Base-by-base conservation (phyloP, 2,113 vertebrate genomes). In the Myanophis thanlyinensis region DNA sequence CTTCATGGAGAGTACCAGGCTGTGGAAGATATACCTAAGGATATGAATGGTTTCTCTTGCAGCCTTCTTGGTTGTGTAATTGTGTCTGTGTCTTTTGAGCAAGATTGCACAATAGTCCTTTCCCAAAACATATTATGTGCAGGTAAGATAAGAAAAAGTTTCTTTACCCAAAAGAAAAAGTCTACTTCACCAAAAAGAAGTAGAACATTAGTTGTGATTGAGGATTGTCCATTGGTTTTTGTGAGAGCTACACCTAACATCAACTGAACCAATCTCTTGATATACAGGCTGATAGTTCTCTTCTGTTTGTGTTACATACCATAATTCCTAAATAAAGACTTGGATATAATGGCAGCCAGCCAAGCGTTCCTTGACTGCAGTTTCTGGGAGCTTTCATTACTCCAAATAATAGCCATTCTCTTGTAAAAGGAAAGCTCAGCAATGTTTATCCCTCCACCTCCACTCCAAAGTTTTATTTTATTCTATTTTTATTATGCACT, bases 401-500 rank as follows among this genome's bases (percentile, higher is more conserved):
- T 54, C 27, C 85, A 80, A 90, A 90, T 62, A 44, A 87, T 46
- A 22, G 25, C 23, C 12, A 59, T 93, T 89, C 84, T 90, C 89
- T 92, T 62, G 80, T 3, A 52, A 95, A 95, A 95, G 93, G 94
- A 96, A 95, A 93, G 93, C 94, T 93, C 94, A 54, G 3, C 25
- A 91, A 56, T 93, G 94, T 95, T 93, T 95, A 96, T 91, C 4
- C 96, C 35, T 40, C 73, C 73, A 80, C 35, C 73, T 67, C 62
- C 30, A 67, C 62, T 97, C 97, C 96, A 96, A 49, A 35, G 15
- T 88, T 88, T 35, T 52, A 52, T 18, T 51, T n/a, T 88, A 35
- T 49, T 49, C 6, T 88, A n/a, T 53, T 94, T 98, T 97, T 97
- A 98, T 98, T 98, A 95, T 96, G 94, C 94, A 96, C 96, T 97